Evolutionary conservation across 2,113 vertebrate genomes (phyloP).

Genomic region (Hyaena hyaena): DNA sequence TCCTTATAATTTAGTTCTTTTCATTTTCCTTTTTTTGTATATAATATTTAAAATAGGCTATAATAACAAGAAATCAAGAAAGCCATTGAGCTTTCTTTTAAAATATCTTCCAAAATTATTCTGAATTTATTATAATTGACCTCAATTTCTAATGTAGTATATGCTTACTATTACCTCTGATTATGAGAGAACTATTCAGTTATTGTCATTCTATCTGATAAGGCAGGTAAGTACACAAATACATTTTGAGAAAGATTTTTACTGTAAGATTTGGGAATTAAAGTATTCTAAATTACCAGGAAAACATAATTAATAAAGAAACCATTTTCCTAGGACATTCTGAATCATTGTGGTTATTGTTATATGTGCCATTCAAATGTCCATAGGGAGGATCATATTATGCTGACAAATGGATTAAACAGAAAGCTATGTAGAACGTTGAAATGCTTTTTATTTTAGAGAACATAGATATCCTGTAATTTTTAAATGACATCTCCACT

Average conservation of each 20-base stretch:
- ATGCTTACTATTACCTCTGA: background rate
- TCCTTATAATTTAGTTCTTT: background rate
- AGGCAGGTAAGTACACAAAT: background rate
- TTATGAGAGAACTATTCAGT: background rate
- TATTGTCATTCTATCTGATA: background rate
- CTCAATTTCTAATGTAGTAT: background rate
- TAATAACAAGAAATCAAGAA: background rate
- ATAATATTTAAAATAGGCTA: background rate
- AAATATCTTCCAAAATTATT: background rate
- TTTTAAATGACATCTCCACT: background rate
- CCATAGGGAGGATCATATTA: background rate
- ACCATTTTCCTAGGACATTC: background rate
- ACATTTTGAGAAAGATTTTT: background rate
- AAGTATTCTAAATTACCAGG: background rate
- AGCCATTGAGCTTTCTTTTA: background rate
- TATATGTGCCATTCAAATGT: background rate
- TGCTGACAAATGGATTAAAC: background rate
- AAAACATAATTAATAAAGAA: background rate
- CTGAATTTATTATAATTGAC: constrained; percentile 2
- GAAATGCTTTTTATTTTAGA: constrained; percentile 11
- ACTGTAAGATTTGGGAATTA: background rate
- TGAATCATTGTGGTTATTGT: background rate
- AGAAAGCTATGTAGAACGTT: background rate
- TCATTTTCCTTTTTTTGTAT: background rate
- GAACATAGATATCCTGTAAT: background rate